Evolutionary conservation across 1,140 invertebrate genomes (phyloP).

Genomic region (Drosophila sturtevanti): DNA sequence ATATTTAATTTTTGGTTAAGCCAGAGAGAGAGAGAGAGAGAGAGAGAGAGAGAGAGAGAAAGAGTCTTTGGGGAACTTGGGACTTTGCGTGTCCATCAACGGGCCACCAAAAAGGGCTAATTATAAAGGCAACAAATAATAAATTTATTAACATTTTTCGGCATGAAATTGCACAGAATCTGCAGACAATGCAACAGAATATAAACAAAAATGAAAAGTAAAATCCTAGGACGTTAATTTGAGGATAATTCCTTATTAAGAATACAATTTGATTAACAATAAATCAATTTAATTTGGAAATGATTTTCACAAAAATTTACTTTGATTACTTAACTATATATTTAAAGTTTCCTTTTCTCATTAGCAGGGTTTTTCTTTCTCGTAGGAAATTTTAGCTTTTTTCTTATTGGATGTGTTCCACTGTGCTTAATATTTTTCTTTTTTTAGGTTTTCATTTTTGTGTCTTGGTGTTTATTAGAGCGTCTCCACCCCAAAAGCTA

Average conservation of each 20-base stretch:
- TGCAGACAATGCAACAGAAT: conserved; percentile 21
- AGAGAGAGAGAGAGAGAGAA: conserved; percentile 14
- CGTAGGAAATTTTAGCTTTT: not conserved
- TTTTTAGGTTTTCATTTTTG: conserved; percentile 34
- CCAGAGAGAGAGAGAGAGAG: too few species aligned
- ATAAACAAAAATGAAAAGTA: not conserved
- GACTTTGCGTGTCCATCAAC: conserved; percentile 50
- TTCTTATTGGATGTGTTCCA: conserved; percentile 1
- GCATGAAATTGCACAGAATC: conserved; percentile 52
- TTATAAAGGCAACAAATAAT: conserved; percentile 39
- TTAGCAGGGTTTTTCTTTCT: too few species aligned
- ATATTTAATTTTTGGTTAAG: conserved; percentile 42
- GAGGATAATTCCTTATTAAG: too few species aligned
- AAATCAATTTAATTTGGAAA: too few species aligned
- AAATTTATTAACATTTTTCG: conserved; percentile 71
- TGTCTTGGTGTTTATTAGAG: conserved; percentile 55
- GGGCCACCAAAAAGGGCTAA: conserved; percentile 33
- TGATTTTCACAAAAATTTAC: too few species aligned
- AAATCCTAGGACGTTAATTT: too few species aligned
- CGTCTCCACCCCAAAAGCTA: conserved; percentile 34
- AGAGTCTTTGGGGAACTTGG: conserved; percentile 7
- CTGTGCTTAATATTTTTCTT: conserved; percentile 29
- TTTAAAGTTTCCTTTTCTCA: too few species aligned
- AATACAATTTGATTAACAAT: too few species aligned
- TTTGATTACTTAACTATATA: too few species aligned